Conservation (phyloP, 2,888 invertebrate species). For the Tenthredo notha region DNA sequence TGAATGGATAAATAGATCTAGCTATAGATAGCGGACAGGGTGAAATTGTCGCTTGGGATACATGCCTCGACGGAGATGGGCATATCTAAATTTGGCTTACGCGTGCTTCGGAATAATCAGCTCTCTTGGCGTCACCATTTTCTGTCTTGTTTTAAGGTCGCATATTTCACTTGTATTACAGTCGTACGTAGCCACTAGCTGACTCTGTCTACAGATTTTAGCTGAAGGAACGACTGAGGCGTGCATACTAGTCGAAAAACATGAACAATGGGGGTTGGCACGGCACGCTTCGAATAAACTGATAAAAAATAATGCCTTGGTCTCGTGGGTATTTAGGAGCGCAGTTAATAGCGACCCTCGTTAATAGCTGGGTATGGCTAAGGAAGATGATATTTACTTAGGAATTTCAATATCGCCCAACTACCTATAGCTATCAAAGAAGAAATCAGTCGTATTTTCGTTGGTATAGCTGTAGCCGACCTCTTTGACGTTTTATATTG, state of each 20-base stretch:
- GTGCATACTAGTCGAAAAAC: conserved; percentile 35
- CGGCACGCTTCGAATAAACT: conserved; percentile 53
- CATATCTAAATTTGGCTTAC: conserved; percentile 34
- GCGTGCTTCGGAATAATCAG: conserved; percentile 50
- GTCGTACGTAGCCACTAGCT: conserved; percentile 49
- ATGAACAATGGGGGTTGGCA: conserved; percentile 32
- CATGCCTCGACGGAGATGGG: neutral
- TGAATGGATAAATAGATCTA: conserved; percentile 16
- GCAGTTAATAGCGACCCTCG: conserved; percentile 44
- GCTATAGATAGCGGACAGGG: neutral
- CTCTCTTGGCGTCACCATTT: conserved; percentile 51
- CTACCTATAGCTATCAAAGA: neutral
- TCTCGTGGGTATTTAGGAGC: conserved; percentile 11
- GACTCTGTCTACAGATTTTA: neutral
- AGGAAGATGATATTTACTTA: conserved; percentile 50
- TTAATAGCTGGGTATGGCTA: conserved; percentile 2
- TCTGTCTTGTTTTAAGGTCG: conserved; percentile 58
- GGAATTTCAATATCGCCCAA: conserved; percentile 56
- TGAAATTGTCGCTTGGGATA: neutral
- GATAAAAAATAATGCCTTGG: conserved; percentile 53
- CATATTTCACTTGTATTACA: conserved; percentile 60
- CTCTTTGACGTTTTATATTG: conserved; percentile 28
- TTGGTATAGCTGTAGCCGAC: neutral
- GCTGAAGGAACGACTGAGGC: conserved; percentile 56
- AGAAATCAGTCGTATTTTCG: conserved; percentile 37